phyloP scores from a whole-genome alignment of 1,140 invertebrate species.

The Magallana gigas region DNA sequence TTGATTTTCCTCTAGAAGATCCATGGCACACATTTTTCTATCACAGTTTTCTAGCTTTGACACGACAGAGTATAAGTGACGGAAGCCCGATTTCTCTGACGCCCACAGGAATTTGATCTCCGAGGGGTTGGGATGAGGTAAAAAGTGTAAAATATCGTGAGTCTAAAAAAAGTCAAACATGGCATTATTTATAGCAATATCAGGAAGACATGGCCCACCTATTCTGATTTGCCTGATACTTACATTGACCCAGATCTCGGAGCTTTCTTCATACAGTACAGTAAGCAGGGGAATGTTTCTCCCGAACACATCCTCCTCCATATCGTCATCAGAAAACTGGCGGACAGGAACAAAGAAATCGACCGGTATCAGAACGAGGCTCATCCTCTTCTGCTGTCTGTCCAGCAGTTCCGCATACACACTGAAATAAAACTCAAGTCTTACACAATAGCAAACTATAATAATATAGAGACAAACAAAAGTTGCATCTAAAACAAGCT shows the following conservation, averaged over 20 bases:
- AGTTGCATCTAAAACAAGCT: no score
- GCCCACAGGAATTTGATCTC: conserved; percentile 92
- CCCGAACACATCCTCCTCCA: conserved; percentile 56
- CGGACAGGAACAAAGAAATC: conserved; percentile 66
- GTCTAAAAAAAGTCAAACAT: conserved; percentile 80
- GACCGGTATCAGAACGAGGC: conserved; percentile 81
- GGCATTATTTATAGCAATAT: no score
- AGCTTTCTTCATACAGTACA: conserved; percentile 84
- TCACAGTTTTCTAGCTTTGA: conserved; percentile 75
- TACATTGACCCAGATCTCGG: conserved; percentile 91
- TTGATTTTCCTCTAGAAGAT: conserved; percentile 48
- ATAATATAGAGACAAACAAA: no score
- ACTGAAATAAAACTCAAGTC: conserved; percentile 79
- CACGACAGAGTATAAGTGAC: conserved; percentile 92
- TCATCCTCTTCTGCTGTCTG: conserved; percentile 89
- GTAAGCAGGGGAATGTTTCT: conserved; percentile 63
- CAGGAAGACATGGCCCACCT: no score
- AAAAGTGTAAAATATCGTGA: conserved; percentile 92
- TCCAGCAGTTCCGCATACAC: conserved; percentile 94
- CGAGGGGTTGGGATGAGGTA: conserved; percentile 83
- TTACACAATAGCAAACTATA: no score
- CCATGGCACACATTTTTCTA: conserved; percentile 52
- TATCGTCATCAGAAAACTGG: conserved; percentile 56
- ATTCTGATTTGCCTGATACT: conserved; percentile 59
- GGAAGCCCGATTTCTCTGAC: conserved; percentile 93